Percentiles rank a stretch among this genome's conserved stretches.
Evolutionary conservation across 2,113 vertebrate genomes (phyloP).

Genomic region (Megalops atlanticus): DNA sequence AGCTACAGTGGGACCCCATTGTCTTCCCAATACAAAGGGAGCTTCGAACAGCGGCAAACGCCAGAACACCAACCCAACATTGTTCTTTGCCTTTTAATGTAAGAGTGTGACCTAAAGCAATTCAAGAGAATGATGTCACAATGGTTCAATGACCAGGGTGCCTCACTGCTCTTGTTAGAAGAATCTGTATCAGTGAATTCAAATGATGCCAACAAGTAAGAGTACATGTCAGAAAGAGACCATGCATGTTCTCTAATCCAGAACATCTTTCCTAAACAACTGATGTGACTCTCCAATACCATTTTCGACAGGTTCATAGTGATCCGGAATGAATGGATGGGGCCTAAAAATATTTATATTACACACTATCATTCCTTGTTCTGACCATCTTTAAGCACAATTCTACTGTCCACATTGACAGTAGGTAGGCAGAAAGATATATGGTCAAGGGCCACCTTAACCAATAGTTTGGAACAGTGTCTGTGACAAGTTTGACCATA

Average conservation of each 20-base stretch:
- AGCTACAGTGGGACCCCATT: slow-evolving; percentile 27
- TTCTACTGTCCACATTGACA: too few relatives aligned
- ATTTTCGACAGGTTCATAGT: too few relatives aligned
- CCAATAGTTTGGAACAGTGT: too few relatives aligned
- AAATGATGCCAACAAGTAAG: neutral
- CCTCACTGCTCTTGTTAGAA: neutral
- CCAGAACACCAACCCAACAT: slow-evolving; percentile 30
- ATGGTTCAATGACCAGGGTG: neutral
- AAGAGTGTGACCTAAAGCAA: neutral
- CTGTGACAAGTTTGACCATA: too few relatives aligned
- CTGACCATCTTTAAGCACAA: neutral
- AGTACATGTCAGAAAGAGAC: neutral
- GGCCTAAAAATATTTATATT: neutral
- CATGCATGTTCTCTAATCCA: neutral
- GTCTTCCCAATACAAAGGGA: slow-evolving; percentile 35
- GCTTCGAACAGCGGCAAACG: slow-evolving; percentile 11
- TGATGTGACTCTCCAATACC: neutral
- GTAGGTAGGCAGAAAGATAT: neutral
- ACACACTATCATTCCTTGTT: neutral
- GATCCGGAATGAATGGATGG: neutral
- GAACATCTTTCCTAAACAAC: neutral
- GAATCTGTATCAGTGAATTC: neutral
- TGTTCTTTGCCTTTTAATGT: slow-evolving; percentile 15
- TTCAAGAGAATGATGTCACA: slow-evolving; percentile 14
- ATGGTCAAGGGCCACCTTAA: too few relatives aligned